Evolutionary conservation across 2,888 invertebrate genomes (phyloP).

Genomic region (Schizotus pectinicornis): DNA sequence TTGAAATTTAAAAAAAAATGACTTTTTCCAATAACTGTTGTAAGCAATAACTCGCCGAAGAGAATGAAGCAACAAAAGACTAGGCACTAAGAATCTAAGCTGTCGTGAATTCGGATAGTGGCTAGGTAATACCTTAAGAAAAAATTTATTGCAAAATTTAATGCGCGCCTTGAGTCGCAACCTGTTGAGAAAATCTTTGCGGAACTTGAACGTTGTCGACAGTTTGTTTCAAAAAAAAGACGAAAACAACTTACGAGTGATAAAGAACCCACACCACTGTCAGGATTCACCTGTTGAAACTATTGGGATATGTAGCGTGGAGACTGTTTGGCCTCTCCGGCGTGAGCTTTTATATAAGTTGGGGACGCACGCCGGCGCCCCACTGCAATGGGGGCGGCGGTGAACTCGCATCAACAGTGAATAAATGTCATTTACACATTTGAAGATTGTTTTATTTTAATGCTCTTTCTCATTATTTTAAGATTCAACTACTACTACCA

Average conservation of each 20-base stretch:
- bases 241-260: conserved; percentile 14
- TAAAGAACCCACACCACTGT: conserved; percentile 15
- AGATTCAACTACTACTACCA: conserved; percentile 3
- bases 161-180: too few species aligned
- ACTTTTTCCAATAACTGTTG: too few species aligned
- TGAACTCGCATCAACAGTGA: conserved; percentile 14
- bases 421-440: conserved; percentile 20
- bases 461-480: not conserved
- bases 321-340: conserved; percentile 40
- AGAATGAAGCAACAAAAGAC: too few species aligned
- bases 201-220: too few species aligned
- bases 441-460: conserved; percentile 14
- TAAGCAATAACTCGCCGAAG: too few species aligned
- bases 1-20: too few species aligned
- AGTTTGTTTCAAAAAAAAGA: not conserved
- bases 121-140: too few species aligned
- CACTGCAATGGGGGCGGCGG: conserved; percentile 27
- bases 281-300: conserved; percentile 41
- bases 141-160: too few species aligned
- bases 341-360: conserved; percentile 43
- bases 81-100: too few species aligned
- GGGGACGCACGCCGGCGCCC: conserved; percentile 43
- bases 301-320: conserved; percentile 35
- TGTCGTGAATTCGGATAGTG: too few species aligned
- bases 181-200: too few species aligned